These are phyloP conservation scores for Pseudopodoces humilis DNA, from an alignment of 2,113 vertebrate genomes.

Conservation along the genomic window DNA sequence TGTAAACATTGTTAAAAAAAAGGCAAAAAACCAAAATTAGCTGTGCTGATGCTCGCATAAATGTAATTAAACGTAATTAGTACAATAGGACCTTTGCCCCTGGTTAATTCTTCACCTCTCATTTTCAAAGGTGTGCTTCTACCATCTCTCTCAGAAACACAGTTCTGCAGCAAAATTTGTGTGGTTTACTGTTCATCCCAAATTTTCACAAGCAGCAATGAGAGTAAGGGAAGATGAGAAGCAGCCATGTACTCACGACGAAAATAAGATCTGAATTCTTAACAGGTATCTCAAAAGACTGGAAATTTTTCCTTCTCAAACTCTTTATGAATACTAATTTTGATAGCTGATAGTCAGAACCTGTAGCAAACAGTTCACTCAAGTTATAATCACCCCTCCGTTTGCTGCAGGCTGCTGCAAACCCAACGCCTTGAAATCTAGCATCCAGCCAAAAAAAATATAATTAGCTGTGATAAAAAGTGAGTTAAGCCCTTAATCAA, in stretches of 20 bases:
- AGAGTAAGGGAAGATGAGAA: not conserved
- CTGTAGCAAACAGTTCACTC: not conserved
- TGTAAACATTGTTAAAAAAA: not conserved
- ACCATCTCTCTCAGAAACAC: not conserved
- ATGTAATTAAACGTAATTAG: not conserved
- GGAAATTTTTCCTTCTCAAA: not conserved
- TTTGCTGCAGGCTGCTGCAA: conserved; percentile 12
- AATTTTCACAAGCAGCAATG: not conserved
- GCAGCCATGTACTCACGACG: not conserved
- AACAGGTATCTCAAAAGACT: not conserved
- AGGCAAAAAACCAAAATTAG: not conserved
- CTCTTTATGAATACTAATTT: not conserved
- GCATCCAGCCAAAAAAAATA: conserved; percentile 32
- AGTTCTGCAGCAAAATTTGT: not conserved
- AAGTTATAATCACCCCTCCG: not conserved
- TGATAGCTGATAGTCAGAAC: not conserved
- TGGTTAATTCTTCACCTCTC: not conserved
- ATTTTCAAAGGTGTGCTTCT: not conserved
- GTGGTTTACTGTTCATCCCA: not conserved
- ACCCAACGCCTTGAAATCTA: not conserved
- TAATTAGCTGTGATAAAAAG: conserved; percentile 49
- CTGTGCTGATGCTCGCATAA: not conserved
- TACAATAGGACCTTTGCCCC: not conserved
- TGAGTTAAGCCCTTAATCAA: conserved; percentile 57
- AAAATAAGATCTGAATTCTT: not conserved